phyloP scores from a whole-genome alignment of 2,113 vertebrate genomes.

The Thamnaconus septentrionalis region DNA sequence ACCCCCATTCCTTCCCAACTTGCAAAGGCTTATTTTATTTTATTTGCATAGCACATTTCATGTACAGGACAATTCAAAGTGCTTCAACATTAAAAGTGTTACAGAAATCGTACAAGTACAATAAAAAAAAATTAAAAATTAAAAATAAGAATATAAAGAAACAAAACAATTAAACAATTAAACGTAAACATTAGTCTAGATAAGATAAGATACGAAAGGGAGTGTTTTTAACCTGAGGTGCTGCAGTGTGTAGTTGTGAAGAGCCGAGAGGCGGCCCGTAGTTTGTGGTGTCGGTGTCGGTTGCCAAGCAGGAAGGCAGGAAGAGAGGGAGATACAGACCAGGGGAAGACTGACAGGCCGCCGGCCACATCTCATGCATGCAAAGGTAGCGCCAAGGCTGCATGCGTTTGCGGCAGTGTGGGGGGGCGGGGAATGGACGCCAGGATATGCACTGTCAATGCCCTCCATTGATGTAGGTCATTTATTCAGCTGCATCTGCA shows the following conservation, averaged over 20 bases:
- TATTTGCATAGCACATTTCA: too few relatives aligned
- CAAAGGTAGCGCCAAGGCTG: constrained; percentile 45
- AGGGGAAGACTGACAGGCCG: constrained; percentile 51
- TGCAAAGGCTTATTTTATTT: constrained; percentile 16
- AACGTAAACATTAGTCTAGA: too few relatives aligned
- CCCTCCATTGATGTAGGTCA: constrained; percentile 76
- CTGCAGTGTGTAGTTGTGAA: constrained; percentile 42
- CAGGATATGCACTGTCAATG: constrained; percentile 69
- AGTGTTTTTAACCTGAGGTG: constrained; percentile 50
- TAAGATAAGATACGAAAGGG: too few relatives aligned
- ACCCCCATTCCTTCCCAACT: constrained; percentile 35
- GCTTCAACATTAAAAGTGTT: too few relatives aligned
- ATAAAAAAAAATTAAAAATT: too few relatives aligned
- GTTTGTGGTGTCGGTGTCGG: constrained; percentile 55
- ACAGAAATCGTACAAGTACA: too few relatives aligned
- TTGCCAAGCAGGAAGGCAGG: constrained; percentile 55
- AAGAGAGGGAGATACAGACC: constrained; percentile 64
- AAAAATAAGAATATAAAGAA: too few relatives aligned
- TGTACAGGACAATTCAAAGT: too few relatives aligned
- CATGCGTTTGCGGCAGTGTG: constrained; percentile 44
- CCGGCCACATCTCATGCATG: constrained; percentile 37
- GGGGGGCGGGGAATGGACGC: constrained; percentile 42
- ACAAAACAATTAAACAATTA: too few relatives aligned
- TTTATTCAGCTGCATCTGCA: constrained; percentile 72
- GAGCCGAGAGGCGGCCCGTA: constrained; percentile 37